Base-by-base conservation (phyloP, 2,888 invertebrate species). In the Tenthredo scrophulariae region DNA sequence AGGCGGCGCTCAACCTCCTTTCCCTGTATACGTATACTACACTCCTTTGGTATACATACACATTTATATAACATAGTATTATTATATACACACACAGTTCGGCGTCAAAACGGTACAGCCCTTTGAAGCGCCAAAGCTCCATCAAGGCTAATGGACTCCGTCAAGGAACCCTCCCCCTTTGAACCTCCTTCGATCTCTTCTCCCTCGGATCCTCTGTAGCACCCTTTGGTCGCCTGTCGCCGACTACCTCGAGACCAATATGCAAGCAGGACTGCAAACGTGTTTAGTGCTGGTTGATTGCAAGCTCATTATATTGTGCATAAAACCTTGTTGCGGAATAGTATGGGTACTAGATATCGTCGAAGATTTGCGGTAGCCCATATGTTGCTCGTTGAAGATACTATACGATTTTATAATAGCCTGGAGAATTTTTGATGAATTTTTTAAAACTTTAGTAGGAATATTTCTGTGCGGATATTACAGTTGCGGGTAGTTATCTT, bases 101-200 rank as follows among this genome's bases (percentile, higher is more conserved):
- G 89, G 89, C 75, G 72, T 89, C 90, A 88, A 92, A 91, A 91
- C 91, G 91, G 88, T 89, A 88, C 89, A 88, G 89, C 91, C 91
- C 92, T 92, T 92, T 92, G 92, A 92, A 91, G 90, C 89, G 88
- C 89, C 90, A 83, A 83, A 83, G 83, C 83, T 83, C 83, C 92
- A 90, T 91, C 92, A 91, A 92, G 92, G 92, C 92, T 92, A 92
- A 92, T 92, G 92, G 91, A 91, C 86, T 75, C 83, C 77, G 46
- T 54, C 70, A 54, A 62, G 74, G 65, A 74, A 82, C 75, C 82
- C 67, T 67, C 77, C 86, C 82, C 50, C 83, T 62, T 85, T 26
- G 62, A 79, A 75, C 86, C 84, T 72, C 84, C 65, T 75, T 18
- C 84, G 79, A 50, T 54, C 85, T 58, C 83, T 75, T 58, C 33